These are phyloP conservation scores for Crocodylus rhombifer DNA, from an alignment of 2,797 vertebrate species.

Conservation along the genomic window DNA sequence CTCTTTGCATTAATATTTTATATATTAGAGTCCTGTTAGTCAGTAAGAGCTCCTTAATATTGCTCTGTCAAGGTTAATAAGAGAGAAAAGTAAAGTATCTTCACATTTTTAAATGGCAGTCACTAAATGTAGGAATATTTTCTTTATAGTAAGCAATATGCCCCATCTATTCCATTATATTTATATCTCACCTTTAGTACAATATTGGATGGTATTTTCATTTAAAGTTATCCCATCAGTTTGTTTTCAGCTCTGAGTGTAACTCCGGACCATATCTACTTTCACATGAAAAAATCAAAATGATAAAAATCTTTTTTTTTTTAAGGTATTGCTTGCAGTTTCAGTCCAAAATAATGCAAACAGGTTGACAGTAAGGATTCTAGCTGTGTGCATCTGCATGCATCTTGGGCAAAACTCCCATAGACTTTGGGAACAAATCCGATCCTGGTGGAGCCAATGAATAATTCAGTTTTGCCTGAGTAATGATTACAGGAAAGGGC, in stretches of 20 bases:
- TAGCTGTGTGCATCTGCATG: background rate
- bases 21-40: constrained; percentile 60
- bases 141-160: background rate
- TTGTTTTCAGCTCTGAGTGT: background rate
- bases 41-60: constrained; percentile 26
- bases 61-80: constrained; percentile 50
- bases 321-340: background rate
- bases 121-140: background rate
- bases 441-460: background rate
- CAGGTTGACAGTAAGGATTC: background rate
- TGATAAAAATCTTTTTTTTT: background rate
- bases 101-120: background rate
- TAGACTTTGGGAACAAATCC: background rate
- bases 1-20: constrained; percentile 67
- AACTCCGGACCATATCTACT: background rate
- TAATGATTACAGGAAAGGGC: background rate
- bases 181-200: background rate
- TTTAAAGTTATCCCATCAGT: background rate
- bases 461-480: background rate
- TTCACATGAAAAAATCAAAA: background rate
- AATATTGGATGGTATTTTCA: background rate
- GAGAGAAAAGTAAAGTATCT: constrained; percentile 47
- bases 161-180: background rate
- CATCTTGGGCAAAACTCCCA: background rate
- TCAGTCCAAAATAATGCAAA: background rate